Evolutionary conservation across 1,140 invertebrate genomes (phyloP).

Genomic region (Drosophila rufa): DNA sequence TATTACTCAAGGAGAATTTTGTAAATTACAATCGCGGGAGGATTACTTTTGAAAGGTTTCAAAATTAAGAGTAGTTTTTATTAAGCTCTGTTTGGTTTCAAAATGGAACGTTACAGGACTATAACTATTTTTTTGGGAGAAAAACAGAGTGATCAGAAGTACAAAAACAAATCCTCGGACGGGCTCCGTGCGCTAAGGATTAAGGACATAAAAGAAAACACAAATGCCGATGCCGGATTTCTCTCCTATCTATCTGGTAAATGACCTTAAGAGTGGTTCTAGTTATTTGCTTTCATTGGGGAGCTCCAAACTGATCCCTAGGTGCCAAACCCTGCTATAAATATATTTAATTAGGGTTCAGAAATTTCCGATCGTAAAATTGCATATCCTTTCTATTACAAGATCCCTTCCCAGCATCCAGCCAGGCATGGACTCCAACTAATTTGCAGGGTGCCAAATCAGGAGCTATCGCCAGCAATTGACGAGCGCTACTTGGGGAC

Average conservation of each 20-base stretch:
- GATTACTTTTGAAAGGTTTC: no score
- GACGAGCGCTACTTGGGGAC: constrained; percentile 14
- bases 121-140: no score
- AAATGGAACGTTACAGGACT: no score
- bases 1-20: no score
- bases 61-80: no score
- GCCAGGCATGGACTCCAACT: not conserved
- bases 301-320: not conserved
- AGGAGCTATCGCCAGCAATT: constrained; percentile 53
- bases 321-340: not conserved
- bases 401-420: not conserved
- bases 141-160: not conserved
- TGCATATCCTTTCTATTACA: no score
- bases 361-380: not conserved
- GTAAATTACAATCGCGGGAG: no score
- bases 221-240: no score
- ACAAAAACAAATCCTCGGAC: not conserved
- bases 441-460: constrained; percentile 37
- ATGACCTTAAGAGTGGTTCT: not conserved
- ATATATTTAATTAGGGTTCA: not conserved
- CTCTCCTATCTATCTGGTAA: not conserved
- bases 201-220: not conserved
- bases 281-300: no score
- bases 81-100: no score
- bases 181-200: not conserved